These are phyloP conservation scores for Carabus problematicus DNA, from an alignment of 2,888 invertebrate species.

Conservation along the genomic window DNA sequence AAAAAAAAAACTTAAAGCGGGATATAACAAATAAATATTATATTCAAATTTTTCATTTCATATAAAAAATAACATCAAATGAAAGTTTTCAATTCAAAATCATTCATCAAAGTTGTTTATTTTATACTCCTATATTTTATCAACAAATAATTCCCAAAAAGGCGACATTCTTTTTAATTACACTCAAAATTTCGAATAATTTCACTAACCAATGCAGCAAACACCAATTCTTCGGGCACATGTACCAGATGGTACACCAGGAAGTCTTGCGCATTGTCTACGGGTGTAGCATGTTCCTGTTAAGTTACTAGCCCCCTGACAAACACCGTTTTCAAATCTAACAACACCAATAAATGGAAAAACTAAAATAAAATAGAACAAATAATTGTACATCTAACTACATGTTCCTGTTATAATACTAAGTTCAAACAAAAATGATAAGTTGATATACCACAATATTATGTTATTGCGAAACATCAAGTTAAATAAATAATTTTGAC, in stretches of 20 bases:
- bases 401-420: too few species aligned
- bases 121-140: conserved; percentile 22
- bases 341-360: conserved; percentile 64
- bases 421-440: too few species aligned
- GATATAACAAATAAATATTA: too few species aligned
- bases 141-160: conserved; percentile 11
- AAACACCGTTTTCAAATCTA: conserved; percentile 77
- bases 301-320: conserved; percentile 69
- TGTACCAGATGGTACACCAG: conserved; percentile 74
- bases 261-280: conserved; percentile 73
- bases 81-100: too few species aligned
- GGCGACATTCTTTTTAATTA: not conserved
- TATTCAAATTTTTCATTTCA: too few species aligned
- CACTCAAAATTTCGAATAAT: not conserved
- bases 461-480: not conserved
- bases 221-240: conserved; percentile 78
- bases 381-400: not conserved
- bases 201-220: conserved; percentile 80
- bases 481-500: not conserved
- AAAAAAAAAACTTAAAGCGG: too few species aligned
- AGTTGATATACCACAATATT: too few species aligned
- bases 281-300: conserved; percentile 80
- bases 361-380: conserved; percentile 5
- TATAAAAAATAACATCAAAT: too few species aligned
- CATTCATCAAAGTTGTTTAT: conserved; percentile 1